These are phyloP conservation scores for Eupelmus urozonus DNA, from an alignment of 2,888 invertebrate genomes.

Conservation along the genomic window DNA sequence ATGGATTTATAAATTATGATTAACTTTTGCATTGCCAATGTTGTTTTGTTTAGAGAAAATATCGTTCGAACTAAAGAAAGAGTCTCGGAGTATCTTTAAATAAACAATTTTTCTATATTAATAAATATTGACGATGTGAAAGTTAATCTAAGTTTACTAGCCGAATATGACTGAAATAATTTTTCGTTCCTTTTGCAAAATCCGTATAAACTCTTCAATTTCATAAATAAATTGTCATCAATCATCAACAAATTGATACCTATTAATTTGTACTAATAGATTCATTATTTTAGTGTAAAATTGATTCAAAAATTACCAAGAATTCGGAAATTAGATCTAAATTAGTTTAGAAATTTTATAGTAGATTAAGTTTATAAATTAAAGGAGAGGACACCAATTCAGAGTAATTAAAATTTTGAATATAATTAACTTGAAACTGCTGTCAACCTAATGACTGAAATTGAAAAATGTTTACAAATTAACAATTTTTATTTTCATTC, in stretches of 20 bases:
- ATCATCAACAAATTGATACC: too few species aligned
- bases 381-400: background rate
- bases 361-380: background rate
- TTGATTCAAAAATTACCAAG: background rate
- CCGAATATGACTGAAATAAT: background rate
- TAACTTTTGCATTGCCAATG: background rate
- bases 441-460: too few species aligned
- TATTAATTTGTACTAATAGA: too few species aligned
- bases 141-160: background rate
- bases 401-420: constrained; percentile 33
- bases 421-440: too few species aligned
- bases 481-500: too few species aligned
- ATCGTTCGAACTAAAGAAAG: too few species aligned
- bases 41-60: background rate
- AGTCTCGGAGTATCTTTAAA: background rate
- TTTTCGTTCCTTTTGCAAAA: background rate
- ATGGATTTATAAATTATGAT: background rate
- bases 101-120: background rate
- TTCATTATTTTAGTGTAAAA: background rate
- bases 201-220: background rate
- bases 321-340: background rate
- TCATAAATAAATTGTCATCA: too few species aligned
- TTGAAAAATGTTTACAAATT: too few species aligned
- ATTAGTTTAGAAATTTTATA: background rate
- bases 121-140: too few species aligned